phyloP scores from a whole-genome alignment of 2,113 vertebrate genomes.

The Dicrurus megarhynchus region DNA sequence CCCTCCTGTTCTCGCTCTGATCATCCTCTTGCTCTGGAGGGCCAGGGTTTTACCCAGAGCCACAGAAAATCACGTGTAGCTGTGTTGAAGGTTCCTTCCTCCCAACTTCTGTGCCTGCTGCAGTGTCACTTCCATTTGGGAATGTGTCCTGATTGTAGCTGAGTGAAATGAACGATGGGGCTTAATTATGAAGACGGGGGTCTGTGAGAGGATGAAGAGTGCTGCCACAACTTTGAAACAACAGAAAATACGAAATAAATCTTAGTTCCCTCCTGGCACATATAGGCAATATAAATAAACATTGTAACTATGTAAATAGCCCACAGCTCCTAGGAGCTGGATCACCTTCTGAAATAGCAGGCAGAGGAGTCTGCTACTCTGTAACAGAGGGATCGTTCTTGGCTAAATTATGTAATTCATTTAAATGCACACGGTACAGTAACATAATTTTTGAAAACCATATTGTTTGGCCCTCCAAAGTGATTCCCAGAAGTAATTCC shows the following conservation, averaged over 20 bases:
- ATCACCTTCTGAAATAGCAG: not conserved
- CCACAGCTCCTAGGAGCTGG: not conserved
- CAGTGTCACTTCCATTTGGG: not conserved
- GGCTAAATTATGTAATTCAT: not conserved
- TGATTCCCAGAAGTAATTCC: constrained; percentile 51
- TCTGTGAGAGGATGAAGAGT: not conserved
- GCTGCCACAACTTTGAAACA: not conserved
- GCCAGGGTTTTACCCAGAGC: not conserved
- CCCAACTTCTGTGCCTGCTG: not conserved
- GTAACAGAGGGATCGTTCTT: not conserved
- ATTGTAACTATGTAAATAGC: not conserved
- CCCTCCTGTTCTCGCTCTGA: not conserved
- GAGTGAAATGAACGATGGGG: not conserved
- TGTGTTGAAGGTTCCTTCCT: not conserved
- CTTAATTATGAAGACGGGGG: not conserved
- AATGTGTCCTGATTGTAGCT: not conserved
- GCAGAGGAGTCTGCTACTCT: not conserved
- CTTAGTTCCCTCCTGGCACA: not conserved
- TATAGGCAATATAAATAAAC: not conserved
- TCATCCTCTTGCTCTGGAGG: not conserved
- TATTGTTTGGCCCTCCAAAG: not conserved
- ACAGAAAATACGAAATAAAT: not conserved
- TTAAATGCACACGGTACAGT: not conserved
- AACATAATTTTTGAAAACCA: not conserved
- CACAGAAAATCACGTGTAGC: not conserved